Evolutionary conservation across 2,888 invertebrate genomes (phyloP), one percentile per base, ranked within the genome.

Genomic region (Dyspetes luteomarginatus): DNA sequence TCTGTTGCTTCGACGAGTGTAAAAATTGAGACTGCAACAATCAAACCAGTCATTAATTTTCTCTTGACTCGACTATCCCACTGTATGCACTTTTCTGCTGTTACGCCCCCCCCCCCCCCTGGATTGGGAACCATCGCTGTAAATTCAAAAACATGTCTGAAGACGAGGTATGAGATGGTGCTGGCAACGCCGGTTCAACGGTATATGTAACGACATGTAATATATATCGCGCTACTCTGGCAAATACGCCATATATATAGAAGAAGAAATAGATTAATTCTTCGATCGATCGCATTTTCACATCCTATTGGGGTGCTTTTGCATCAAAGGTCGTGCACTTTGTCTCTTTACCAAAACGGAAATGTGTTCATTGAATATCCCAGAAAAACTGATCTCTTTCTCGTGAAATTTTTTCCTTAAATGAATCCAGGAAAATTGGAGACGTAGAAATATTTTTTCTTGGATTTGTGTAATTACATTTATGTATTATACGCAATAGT

Each of bases 41-140:
- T n/a, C n/a, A n/a, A n/a, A n/a, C 76, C 76, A 55, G 72, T 81
- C 76, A 77, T 81, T 73, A 81, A 81, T 81, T 73, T 81, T 67
- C 77, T 71, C 60, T 65, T 60, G 68, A 68, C 62, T 67, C 68
- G 28, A 60, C 81, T 58, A 50, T 68, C 19, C 56, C 28, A 50
- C 60, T 48, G 36, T 52, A 62, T 41, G 15, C 4, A 41, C 48
- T 67, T 15, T 45, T 48, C 22, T 36, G 24, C 60, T 24, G 22
- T 55, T 71, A 30, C 24, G 15, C 24, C 55, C 36, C 15, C 30
- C 36, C 15, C 56, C 19, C 4, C 24, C 28, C 28, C 55, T 3
- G 4, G 15, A 45, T n/a, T 5, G 45, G 17, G 45, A 17, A 15
- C 17, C 17, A 41, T 48, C 36, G 58, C 56, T 72, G 81, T 76